Percentiles rank a stretch among this genome's conserved stretches.
Conservation (phyloP, 2,113 vertebrate species). For the Parus major region DNA sequence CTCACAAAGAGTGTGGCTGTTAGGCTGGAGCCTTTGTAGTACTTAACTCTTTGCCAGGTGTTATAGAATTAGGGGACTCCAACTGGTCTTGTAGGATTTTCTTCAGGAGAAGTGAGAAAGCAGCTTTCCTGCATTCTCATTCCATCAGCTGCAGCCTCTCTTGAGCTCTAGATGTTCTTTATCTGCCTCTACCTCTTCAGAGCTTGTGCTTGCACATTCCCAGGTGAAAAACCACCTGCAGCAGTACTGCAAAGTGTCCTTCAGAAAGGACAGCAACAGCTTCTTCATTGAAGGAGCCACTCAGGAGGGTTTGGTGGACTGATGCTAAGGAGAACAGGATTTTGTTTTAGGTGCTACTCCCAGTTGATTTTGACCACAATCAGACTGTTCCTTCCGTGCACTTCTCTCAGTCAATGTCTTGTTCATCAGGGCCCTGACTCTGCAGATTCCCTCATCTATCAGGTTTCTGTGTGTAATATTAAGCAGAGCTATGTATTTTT, state of each 20-base stretch:
- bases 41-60: constrained; percentile 35
- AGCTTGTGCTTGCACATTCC: background rate
- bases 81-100: background rate
- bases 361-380: background rate
- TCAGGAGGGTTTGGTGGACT: background rate
- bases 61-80: background rate
- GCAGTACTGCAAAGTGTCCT: background rate
- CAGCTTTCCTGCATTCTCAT: background rate
- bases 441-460: background rate
- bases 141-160: background rate
- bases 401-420: background rate
- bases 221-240: background rate
- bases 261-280: background rate
- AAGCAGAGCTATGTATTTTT: background rate
- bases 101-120: background rate
- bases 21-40: background rate
- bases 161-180: background rate
- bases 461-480: background rate
- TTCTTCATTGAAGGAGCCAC: background rate
- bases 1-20: background rate
- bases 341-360: background rate
- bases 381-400: background rate
- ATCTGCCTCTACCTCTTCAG: background rate
- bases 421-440: background rate
- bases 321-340: background rate